These are phyloP conservation scores for Listrodromus nycthemerus DNA, from an alignment of 2,888 invertebrate species.

Conservation along the genomic window DNA sequence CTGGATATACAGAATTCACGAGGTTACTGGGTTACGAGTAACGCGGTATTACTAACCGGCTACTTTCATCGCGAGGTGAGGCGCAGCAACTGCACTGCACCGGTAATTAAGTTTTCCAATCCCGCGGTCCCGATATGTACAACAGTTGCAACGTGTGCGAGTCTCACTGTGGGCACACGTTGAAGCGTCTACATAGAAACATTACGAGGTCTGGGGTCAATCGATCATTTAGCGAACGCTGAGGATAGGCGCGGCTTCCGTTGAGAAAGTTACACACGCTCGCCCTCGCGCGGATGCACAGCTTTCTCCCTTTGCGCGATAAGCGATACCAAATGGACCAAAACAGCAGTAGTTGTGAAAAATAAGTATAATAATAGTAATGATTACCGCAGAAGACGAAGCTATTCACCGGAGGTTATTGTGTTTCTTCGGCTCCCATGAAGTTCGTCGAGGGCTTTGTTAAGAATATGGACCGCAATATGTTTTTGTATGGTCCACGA, in stretches of 20 bases:
- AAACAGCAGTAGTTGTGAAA: background rate
- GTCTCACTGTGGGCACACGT: background rate
- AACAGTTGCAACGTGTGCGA: slow-evolving; percentile 33
- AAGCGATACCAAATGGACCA: slow-evolving; percentile 21
- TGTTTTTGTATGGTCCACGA: slow-evolving; percentile 44
- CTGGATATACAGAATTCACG: slow-evolving; percentile 19
- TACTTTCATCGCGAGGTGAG: slow-evolving; percentile 57
- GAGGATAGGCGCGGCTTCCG: slow-evolving; percentile 72
- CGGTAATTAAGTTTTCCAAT: slow-evolving; percentile 63
- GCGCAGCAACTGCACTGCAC: slow-evolving; percentile 43
- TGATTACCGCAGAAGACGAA: background rate
- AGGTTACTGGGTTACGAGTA: slow-evolving; percentile 62
- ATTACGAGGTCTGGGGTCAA: slow-evolving; percentile 56
- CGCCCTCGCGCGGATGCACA: slow-evolving; percentile 57
- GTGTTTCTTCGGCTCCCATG: background rate
- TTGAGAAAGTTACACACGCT: slow-evolving; percentile 71
- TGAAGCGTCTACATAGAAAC: slow-evolving; percentile 23
- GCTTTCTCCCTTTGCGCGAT: slow-evolving; percentile 65
- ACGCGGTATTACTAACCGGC: slow-evolving; percentile 30
- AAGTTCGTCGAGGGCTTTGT: background rate
- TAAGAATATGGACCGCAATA: slow-evolving; percentile 2
- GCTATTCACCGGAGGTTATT: slow-evolving; percentile 5
- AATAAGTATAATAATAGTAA: slow-evolving; percentile 2
- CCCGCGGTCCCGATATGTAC: slow-evolving; percentile 40
- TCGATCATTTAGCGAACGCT: slow-evolving; percentile 64